Evolutionary conservation across 2,797 vertebrate species (phyloP), one percentile per base, ranked within the genome.

Genomic region (Cyprinodon diabolis): DNA sequence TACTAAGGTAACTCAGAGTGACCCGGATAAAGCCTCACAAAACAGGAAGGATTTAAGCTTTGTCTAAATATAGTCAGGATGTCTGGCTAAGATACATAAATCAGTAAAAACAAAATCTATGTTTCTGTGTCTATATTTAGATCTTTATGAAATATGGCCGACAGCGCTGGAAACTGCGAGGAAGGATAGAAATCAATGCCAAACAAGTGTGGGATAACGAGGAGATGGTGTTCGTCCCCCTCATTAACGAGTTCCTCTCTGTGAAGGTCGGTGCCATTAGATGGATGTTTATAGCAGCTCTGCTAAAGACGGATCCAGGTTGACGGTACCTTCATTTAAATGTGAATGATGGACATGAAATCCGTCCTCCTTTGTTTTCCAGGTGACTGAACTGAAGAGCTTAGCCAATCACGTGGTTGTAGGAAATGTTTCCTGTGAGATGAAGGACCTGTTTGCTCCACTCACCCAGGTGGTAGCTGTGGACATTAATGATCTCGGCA

Each of bases 131-230:
- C 30, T 66, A 35, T 11, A 8, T 69, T 63, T 81, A 99, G 98
- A 97, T 99, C 85, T 97, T 96, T 74, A 98, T 99, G 97, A 97
- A 95, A 87, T 98, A 97, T 0, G 98, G 98, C 10, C 95, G 98
- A 13, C 98, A 99, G 91, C 95, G 97, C 17, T 99, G 97, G 98
- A 98, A 96, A 88, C 93, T 99, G 23, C 93, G 96, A 5, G 98
- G 98, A 4, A 95, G 96, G 73, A 98, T 99, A 12, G 98, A 99
- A 89, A 91, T 96, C 54, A 98, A 98, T 40, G 93, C 94, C 80
- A 97, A 97, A 86, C 98, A 99, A 87, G 95, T 97, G 91, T 99
- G 98, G 98, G 98, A 99, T 94, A 97, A 95, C 4, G 98, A 99
- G 77, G 97, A 98, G 55, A 97, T 96, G 88, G 91, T 97, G 72